Percentiles rank a stretch among this genome's conserved stretches.
Conservation (phyloP, 2,113 vertebrate species). For the Oreocharis arfaki region DNA sequence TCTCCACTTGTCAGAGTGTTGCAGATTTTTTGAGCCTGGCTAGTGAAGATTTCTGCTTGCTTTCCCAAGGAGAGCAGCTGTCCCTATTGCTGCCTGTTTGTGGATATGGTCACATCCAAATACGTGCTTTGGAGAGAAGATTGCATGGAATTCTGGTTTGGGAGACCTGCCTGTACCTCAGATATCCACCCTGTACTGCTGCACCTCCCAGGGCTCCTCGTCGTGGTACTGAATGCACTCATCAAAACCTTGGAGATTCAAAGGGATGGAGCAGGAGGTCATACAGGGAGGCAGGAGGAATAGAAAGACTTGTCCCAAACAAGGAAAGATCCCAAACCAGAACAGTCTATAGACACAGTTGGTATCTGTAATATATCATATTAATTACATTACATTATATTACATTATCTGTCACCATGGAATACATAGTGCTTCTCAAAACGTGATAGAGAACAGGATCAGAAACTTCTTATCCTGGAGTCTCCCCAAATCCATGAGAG, state of each 20-base stretch:
- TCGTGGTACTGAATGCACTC: accelerated
- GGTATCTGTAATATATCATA: not conserved
- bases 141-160: not conserved
- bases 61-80: not conserved
- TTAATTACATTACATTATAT: not conserved
- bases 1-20: not conserved
- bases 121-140: not conserved
- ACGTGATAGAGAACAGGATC: not conserved
- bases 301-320: not conserved
- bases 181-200: not conserved
- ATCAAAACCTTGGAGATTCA: not conserved
- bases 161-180: not conserved
- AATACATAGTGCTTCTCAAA: not conserved
- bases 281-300: not conserved
- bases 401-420: not conserved
- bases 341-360: not conserved
- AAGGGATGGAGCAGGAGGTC: not conserved
- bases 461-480: not conserved
- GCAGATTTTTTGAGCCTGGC: not conserved
- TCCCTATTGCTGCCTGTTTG: not conserved
- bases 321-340: not conserved
- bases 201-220: not conserved
- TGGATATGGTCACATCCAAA: not conserved
- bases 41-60: not conserved
- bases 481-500: not conserved